Base-by-base conservation (phyloP, 2,113 vertebrate species). In the Charadrius vociferus region DNA sequence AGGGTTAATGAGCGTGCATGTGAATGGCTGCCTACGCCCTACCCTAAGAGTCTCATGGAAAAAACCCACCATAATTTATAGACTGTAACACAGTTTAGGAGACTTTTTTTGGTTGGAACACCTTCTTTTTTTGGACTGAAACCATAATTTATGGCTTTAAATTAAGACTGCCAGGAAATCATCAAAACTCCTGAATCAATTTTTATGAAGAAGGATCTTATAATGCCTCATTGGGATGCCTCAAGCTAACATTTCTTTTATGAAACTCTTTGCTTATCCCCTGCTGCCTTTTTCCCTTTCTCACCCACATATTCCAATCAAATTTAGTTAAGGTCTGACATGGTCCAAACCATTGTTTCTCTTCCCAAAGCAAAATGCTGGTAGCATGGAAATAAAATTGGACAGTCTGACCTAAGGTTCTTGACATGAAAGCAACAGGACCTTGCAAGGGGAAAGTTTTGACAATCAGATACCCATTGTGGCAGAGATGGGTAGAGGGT, bases 381-480 rank as follows among this genome's bases (percentile, higher is more conserved):
- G 43, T 22, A 74, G 8, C 34, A 30, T 24, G n/a, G 50, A 70
- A 92, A 70, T 49, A 61, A 41, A 65, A 47, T 22, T 21, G 19
- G 34, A 67, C 24, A 52, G 8, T 29, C 10, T 53, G 9, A 41
- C 19, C 14, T 12, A 21, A 39, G 22, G 12, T 45, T 82, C 21
- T 62, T 56, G 27, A 23, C 15, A 10, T 0, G 0, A 83, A 73
- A 79, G 16, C 0, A 1, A 32, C 14, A 32, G 36, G 27, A 32
- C 32, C 2, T 68, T 73, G 11, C 5, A 30, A 53, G 23, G 4
- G 8, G 4, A 71, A 16, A 32, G 10, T 1, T 66, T 66, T 47
- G 47, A 41, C 4, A 1, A 36, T 53, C n/a, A 81, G 21, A 62
- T 14, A 36, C 1, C 14, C 7, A 9, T 12, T 75, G 29, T 32